Evolutionary conservation across 2,113 vertebrate genomes (phyloP).

Genomic region (Lampris incognitus): DNA sequence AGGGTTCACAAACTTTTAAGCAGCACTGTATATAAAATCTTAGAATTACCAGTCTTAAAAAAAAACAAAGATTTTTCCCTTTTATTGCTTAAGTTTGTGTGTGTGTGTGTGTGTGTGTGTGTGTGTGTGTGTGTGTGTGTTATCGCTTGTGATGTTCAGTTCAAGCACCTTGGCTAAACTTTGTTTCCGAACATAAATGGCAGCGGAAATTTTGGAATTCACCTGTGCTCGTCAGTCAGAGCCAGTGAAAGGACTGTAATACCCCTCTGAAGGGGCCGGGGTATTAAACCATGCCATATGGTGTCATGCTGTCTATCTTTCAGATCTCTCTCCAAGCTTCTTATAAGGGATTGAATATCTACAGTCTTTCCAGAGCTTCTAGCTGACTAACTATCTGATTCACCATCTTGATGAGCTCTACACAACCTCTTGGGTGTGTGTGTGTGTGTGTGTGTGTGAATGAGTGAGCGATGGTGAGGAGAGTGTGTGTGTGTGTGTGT

Average conservation of each 20-base stretch:
- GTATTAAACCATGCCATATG: not conserved
- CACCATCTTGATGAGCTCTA: not conserved
- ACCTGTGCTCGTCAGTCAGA: not conserved
- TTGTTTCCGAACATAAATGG: not conserved
- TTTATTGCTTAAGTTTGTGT: too few species aligned
- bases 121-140: conserved; percentile 18
- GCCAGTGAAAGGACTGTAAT: not conserved
- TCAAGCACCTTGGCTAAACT: not conserved
- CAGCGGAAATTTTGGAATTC: not conserved
- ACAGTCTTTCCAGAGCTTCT: conserved; percentile 30
- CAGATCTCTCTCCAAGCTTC: conserved; percentile 40
- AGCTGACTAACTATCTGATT: conserved; percentile 30
- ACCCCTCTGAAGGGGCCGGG: conserved; percentile 20
- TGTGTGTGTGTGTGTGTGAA: not conserved
- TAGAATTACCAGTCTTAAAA: too few species aligned
- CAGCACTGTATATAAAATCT: too few species aligned
- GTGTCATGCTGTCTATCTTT: not conserved
- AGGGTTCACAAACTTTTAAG: too few species aligned
- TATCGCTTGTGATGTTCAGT: not conserved
- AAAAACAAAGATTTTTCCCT: too few species aligned
- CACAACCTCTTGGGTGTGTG: not conserved
- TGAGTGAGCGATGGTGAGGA: too few species aligned
- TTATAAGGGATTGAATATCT: conserved; percentile 18
- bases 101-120: not conserved
- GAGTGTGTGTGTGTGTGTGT: not conserved